Evolutionary conservation across 2,797 vertebrate genomes (phyloP), one percentile per base, ranked within the genome.

Genomic region (Numenius phaeopus): DNA sequence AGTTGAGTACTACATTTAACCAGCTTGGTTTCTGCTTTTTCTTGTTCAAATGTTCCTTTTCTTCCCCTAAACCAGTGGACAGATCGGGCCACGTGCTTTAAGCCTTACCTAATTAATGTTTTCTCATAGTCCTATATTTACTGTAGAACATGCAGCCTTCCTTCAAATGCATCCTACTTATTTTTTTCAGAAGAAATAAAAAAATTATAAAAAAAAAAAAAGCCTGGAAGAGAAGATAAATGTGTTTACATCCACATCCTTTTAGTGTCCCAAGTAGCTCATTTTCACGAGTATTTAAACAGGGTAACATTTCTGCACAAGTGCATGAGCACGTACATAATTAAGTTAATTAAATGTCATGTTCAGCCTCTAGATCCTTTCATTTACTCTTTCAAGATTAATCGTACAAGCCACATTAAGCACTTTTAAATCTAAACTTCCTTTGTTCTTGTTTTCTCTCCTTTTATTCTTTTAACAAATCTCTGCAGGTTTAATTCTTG

Each of bases 341-440:
- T 88, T 81, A 84, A 72, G 55, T 72, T 96, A 87, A 94, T 96
- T 95, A 91, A 79, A 82, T 90, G 78, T 72, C 83, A 89, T 34
- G 12, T 89, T 95, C 91, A 76, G 58, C 83, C 62, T 91, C 94
- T 83, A 76, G 83, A 84, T 93, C 71, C 71, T 89, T 87, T 71
- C 73, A 77, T 88, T 94, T 93, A 59, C 37, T 90, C 47, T 84
- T 86, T 77, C 90, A 79, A 82, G 77, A 89, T 90, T 80, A 90
- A 77, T 93, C 67, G 37, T 59, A 71, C 44, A 94, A 95, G 67
- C 75, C n/a, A 49, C 16, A 16, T 64, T 21, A 88, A 87, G 75
- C 75, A 52, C 64, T 82, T 92, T 23, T 50, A 58, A 84, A 83
- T 93, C 26, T 52, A 57, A 64, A 64, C 50, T 86, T 78, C 73